Percentiles rank a stretch among this genome's conserved stretches.
Conservation (phyloP, 1,140 invertebrate genomes). For the Calosoma granatense region DNA sequence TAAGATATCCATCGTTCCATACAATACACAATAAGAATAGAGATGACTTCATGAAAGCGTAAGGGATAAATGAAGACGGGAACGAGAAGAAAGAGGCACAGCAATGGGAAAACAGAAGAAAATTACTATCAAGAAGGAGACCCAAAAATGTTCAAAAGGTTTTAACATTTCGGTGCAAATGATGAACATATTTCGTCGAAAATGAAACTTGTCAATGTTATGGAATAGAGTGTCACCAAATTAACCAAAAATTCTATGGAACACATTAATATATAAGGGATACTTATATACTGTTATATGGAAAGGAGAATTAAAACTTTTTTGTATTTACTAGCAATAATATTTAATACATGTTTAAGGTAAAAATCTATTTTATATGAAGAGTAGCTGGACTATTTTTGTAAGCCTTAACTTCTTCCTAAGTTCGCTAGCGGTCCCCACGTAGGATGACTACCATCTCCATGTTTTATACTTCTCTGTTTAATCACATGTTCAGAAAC, state of each 20-base stretch:
- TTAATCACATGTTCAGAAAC: conserved; percentile 40
- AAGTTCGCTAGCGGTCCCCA: too few species aligned
- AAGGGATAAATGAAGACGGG: not conserved
- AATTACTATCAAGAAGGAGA: not conserved
- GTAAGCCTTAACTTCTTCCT: too few species aligned
- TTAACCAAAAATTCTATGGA: too few species aligned
- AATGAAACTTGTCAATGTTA: not conserved
- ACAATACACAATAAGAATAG: not conserved
- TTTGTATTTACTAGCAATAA: too few species aligned
- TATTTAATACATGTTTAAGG: too few species aligned
- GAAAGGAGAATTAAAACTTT: too few species aligned
- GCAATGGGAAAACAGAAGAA: not conserved
- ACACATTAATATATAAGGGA: too few species aligned
- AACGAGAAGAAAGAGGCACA: not conserved
- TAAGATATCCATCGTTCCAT: not conserved
- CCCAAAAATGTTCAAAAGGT: not conserved
- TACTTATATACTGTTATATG: too few species aligned
- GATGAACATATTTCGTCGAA: not conserved
- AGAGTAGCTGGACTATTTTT: too few species aligned
- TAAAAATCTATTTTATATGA: too few species aligned
- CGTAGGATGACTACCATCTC: conserved; percentile 50
- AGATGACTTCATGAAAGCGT: not conserved
- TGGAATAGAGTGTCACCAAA: too few species aligned
- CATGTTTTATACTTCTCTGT: conserved; percentile 44
- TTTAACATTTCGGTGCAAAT: not conserved